These are phyloP conservation scores for Squalus acanthias DNA, from an alignment of 2,797 vertebrate species.

Conservation along the genomic window DNA sequence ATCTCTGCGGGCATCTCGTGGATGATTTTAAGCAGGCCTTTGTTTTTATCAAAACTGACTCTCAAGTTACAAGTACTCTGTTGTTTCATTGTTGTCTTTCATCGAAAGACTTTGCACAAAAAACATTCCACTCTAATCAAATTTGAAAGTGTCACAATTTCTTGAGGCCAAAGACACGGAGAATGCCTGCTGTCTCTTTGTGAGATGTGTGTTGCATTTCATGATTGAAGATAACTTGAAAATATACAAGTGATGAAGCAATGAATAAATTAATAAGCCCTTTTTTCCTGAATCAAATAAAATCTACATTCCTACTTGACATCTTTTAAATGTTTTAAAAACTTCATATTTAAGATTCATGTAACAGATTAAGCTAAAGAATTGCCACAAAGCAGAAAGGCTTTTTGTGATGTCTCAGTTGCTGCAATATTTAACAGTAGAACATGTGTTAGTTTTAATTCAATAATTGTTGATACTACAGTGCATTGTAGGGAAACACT, in stretches of 20 bases:
- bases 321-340: neutral
- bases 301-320: neutral
- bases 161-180: neutral
- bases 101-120: neutral
- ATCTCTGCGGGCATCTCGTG: neutral
- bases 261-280: neutral
- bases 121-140: neutral
- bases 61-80: neutral
- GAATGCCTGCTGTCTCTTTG: neutral
- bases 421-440: neutral
- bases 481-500: neutral
- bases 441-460: neutral
- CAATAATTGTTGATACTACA: neutral
- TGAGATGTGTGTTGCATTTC: too few species aligned
- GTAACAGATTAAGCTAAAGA: neutral
- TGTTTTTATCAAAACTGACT: neutral
- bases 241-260: neutral
- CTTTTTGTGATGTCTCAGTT: neutral
- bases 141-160: neutral
- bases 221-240: neutral
- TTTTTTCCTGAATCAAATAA: neutral
- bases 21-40: neutral
- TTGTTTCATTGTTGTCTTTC: neutral
- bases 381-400: neutral
- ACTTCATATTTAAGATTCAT: neutral